These are phyloP conservation scores for Hetaerina americana DNA, from an alignment of 1,140 invertebrate species.

Conservation along the genomic window DNA sequence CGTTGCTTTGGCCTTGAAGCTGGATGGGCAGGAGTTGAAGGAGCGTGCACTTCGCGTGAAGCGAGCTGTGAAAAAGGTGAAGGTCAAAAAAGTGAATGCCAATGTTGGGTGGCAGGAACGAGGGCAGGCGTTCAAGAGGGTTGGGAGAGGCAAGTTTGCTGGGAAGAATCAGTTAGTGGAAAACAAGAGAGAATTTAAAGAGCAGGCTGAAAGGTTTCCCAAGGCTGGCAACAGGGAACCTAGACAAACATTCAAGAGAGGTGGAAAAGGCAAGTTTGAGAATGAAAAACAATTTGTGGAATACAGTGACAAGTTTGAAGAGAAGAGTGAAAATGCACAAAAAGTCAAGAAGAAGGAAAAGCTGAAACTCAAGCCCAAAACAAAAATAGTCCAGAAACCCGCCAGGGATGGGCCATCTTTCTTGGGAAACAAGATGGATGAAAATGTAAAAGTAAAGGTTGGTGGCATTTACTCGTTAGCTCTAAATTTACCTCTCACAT, in stretches of 20 bases:
- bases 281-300: not conserved
- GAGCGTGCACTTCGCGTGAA: slow-evolving; percentile 32
- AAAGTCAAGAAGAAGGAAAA: slow-evolving; percentile 22
- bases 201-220: slow-evolving; percentile 22
- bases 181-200: too few species aligned
- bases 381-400: slow-evolving; percentile 20
- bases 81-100: not conserved
- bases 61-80: slow-evolving; percentile 13
- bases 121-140: slow-evolving; percentile 14
- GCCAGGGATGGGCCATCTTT: not conserved
- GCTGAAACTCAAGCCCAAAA: slow-evolving; percentile 21
- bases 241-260: slow-evolving; percentile 7
- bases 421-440: not conserved
- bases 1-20: slow-evolving; percentile 44
- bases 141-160: slow-evolving; percentile 18
- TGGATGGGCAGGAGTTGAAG: slow-evolving; percentile 33
- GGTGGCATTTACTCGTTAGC: too few species aligned
- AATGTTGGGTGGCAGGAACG: not conserved
- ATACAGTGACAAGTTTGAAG: not conserved
- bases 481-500: too few species aligned
- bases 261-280: slow-evolving; percentile 6
- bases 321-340: slow-evolving; percentile 22
- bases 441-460: slow-evolving; percentile 9
- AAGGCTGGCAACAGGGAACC: slow-evolving; percentile 8
- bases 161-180: too few species aligned